A percentile compares a stretch with the other conserved stretches of the same genome.
These are phyloP conservation scores for Pseudopipra pipra DNA, from an alignment of 2,113 vertebrate species.

Conservation along the genomic window DNA sequence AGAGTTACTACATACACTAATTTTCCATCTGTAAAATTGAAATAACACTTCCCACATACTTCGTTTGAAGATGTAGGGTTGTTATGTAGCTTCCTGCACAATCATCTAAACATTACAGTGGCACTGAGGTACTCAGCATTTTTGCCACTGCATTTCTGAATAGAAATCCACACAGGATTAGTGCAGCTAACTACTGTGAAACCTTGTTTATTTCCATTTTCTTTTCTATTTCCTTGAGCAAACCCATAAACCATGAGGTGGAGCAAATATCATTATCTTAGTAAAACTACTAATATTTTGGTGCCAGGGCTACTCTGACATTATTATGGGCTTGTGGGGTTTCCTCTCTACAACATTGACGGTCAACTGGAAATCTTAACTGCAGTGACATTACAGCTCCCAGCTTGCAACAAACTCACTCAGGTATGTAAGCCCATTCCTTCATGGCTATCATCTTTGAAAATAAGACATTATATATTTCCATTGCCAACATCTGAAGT, in stretches of 20 bases:
- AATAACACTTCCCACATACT: not conserved
- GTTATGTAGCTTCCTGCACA: not conserved
- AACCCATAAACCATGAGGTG: not conserved
- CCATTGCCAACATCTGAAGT: not conserved
- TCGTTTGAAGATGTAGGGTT: not conserved
- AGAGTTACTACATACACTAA: not conserved
- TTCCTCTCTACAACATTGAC: not conserved
- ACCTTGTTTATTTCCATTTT: not conserved
- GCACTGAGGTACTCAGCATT: not conserved
- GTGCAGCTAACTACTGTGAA: not conserved
- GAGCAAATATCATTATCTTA: not conserved
- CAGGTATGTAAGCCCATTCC: not conserved
- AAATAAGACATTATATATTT: not conserved
- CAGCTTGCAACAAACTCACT: not conserved
- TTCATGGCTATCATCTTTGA: not conserved
- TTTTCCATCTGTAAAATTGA: not conserved
- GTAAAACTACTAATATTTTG: not conserved
- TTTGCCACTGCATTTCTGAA: not conserved
- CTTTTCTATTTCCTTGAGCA: not conserved
- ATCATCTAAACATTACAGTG: not conserved
- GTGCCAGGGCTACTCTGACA: not conserved
- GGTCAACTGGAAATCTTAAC: not conserved
- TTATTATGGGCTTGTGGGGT: not conserved
- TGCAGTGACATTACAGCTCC: not conserved
- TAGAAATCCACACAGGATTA: not conserved